These are phyloP conservation scores for Idaea straminata DNA, from an alignment of 2,888 invertebrate genomes.

Conservation along the genomic window DNA sequence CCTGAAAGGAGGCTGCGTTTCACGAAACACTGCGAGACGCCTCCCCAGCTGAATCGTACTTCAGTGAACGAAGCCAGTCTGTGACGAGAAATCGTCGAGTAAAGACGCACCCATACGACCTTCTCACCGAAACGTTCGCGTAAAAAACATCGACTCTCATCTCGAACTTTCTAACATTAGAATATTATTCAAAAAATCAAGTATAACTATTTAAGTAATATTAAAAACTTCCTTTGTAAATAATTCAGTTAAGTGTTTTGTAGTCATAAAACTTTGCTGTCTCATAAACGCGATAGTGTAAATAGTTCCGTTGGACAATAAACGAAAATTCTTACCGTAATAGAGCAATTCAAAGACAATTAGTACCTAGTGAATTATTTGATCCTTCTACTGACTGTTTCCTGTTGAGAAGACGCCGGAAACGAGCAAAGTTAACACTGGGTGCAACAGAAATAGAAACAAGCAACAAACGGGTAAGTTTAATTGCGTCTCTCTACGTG, in stretches of 20 bases:
- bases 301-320: not conserved
- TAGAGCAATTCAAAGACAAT: not conserved
- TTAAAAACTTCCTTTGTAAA: not conserved
- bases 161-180: conserved; percentile 24
- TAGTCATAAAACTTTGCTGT: not conserved
- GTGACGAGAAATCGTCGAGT: conserved; percentile 45
- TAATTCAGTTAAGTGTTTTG: not conserved
- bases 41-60: conserved; percentile 41
- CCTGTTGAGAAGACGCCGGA: conserved; percentile 56
- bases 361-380: conserved; percentile 37
- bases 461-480: conserved; percentile 53
- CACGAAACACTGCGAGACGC: conserved; percentile 55
- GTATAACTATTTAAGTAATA: not conserved
- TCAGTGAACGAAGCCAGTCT: conserved; percentile 64
- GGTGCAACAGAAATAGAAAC: conserved; percentile 60
- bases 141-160: conserved; percentile 64
- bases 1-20: conserved; percentile 52
- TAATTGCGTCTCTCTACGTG: conserved; percentile 39
- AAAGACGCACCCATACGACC: conserved; percentile 34
- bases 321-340: not conserved
- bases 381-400: conserved; percentile 60
- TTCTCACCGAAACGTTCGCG: conserved; percentile 41
- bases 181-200: conserved; percentile 1
- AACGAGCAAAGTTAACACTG: conserved; percentile 42
- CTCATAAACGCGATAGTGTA: not conserved